Conservation (phyloP, 2,113 vertebrate species). For the Rallus limicola region DNA sequence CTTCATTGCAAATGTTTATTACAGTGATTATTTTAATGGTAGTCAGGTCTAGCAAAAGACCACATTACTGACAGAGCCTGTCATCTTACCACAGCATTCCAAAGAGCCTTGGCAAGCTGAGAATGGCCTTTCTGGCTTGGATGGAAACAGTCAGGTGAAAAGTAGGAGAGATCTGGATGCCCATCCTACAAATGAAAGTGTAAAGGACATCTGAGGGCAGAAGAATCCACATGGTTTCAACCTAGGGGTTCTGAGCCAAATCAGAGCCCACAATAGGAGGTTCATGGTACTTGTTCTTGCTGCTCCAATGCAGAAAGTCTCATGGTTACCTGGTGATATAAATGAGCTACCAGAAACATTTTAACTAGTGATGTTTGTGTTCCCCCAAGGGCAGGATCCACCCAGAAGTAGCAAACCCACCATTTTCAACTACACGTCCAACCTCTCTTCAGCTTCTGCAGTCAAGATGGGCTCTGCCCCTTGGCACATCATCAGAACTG, state of each 20-base stretch:
- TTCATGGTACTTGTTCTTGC: background rate
- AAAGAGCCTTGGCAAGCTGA: slow-evolving; percentile 87
- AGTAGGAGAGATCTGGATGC: slow-evolving; percentile 83
- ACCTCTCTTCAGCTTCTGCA: background rate
- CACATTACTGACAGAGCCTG: background rate
- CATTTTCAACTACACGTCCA: background rate
- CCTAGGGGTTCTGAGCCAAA: background rate
- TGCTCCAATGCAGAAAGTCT: background rate
- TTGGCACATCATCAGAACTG: background rate
- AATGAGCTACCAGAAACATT: background rate
- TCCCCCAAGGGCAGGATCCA: background rate
- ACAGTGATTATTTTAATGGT: background rate
- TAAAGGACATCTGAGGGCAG: background rate
- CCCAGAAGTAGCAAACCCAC: background rate
- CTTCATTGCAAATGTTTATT: background rate
- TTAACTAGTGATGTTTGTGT: background rate
- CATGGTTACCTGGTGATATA: background rate
- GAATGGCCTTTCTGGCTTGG: slow-evolving; percentile 87
- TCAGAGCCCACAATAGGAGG: background rate
- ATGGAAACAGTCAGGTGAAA: slow-evolving; percentile 90
- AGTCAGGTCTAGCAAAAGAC: background rate
- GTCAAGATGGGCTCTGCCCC: background rate
- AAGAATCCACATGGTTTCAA: background rate
- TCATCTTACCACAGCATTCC: slow-evolving; percentile 87
- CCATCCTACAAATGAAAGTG: slow-evolving; percentile 75